These are phyloP conservation scores for Brachionus plicatilis DNA, from an alignment of 1,140 invertebrate species.

Conservation along the genomic window DNA sequence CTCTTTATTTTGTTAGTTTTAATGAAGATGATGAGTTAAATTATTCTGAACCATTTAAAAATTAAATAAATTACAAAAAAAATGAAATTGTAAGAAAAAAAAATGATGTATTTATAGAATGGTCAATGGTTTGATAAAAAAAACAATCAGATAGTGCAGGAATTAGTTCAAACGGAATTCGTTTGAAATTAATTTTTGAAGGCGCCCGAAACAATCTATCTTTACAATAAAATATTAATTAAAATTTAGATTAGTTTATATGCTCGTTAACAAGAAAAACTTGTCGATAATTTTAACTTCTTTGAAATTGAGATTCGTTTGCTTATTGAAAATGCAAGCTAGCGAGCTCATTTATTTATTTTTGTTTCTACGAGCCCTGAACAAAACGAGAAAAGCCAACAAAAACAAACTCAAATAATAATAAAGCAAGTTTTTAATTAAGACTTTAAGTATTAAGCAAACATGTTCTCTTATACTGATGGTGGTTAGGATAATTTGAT, in stretches of 20 bases:
- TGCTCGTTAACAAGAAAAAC: constrained; percentile 20
- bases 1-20: no score
- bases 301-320: constrained; percentile 7
- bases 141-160: not conserved
- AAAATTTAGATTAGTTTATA: constrained; percentile 6
- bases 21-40: no score
- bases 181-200: constrained; percentile 5
- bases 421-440: constrained; percentile 30
- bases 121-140: not conserved
- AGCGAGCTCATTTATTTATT: constrained; percentile 2
- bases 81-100: no score
- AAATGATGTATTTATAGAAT: not conserved
- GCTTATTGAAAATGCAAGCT: not conserved
- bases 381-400: not conserved
- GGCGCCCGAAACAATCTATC: constrained; percentile 8
- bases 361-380: constrained; percentile 9
- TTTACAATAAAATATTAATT: constrained; percentile 24
- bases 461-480: not conserved
- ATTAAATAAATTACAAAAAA: no score
- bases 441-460: not conserved
- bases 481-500: constrained; percentile 24
- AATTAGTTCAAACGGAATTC: not conserved
- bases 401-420: not conserved
- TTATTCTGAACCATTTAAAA: no score
- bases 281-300: constrained; percentile 12